Conservation (phyloP, 2,888 invertebrate species). For the Sphecodes monilicornis region DNA sequence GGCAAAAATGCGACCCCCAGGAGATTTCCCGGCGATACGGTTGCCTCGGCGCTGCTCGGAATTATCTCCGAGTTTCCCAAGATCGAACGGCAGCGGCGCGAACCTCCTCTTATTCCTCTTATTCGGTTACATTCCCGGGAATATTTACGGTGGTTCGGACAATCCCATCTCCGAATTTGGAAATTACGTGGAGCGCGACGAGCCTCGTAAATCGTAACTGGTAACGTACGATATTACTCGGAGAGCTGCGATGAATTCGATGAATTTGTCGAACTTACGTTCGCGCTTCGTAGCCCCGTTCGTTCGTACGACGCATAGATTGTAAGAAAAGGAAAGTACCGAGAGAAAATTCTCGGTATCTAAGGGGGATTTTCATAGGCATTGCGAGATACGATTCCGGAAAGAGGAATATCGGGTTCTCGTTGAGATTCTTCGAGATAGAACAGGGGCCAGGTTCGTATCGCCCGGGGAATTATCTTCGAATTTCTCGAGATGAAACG, state of each 20-base stretch:
- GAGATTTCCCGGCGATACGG: constrained; percentile 32
- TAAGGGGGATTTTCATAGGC: constrained; percentile 39
- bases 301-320: background rate
- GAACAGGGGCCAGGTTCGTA: constrained; percentile 42
- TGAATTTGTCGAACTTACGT: background rate
- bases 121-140: constrained; percentile 32
- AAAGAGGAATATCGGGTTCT: constrained; percentile 30
- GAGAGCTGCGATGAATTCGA: constrained; percentile 1
- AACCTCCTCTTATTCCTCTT: constrained; percentile 28
- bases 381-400: constrained; percentile 43
- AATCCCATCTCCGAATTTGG: constrained; percentile 29
- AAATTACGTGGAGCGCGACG: constrained; percentile 17
- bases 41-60: constrained; percentile 24
- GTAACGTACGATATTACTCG: constrained; percentile 1
- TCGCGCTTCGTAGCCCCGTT: background rate
- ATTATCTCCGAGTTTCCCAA: constrained; percentile 61
- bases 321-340: background rate
- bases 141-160: constrained; percentile 36
- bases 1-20: constrained; percentile 11
- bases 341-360: constrained; percentile 42
- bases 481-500: constrained; percentile 70
- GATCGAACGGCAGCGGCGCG: constrained; percentile 49
- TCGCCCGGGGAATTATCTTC: constrained; percentile 67
- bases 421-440: constrained; percentile 56
- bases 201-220: background rate